A percentile compares a stretch with the other conserved stretches of the same genome.
These are phyloP conservation scores for Cistogaster globosa DNA, from an alignment of 2,888 invertebrate species.

Conservation along the genomic window DNA sequence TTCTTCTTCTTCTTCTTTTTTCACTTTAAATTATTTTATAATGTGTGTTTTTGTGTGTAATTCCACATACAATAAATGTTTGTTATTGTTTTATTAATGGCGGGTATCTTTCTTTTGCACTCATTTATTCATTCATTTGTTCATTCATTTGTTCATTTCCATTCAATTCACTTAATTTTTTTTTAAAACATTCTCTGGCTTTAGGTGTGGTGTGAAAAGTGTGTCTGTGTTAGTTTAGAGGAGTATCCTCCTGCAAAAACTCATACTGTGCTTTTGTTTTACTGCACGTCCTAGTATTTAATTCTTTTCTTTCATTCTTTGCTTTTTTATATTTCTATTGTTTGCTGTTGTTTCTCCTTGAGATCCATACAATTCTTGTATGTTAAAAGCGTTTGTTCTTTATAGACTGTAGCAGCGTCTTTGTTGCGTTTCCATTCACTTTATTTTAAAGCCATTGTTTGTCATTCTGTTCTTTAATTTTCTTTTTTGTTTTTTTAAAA, in stretches of 20 bases:
- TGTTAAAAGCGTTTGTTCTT: constrained; percentile 37
- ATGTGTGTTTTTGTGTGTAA: constrained; percentile 57
- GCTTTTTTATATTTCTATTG: constrained; percentile 41
- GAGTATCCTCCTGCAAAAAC: constrained; percentile 66
- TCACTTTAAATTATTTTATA: constrained; percentile 65
- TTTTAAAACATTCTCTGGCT: constrained; percentile 15
- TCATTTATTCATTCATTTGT: constrained; percentile 29
- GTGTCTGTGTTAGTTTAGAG: neutral
- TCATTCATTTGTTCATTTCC: constrained; percentile 47
- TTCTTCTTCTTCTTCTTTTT: constrained; percentile 46
- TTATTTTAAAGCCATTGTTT: constrained; percentile 41
- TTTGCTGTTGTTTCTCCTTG: constrained; percentile 59
- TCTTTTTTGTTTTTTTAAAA: constrained; percentile 30
- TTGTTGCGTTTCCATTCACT: constrained; percentile 61
- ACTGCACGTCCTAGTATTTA: constrained; percentile 72
- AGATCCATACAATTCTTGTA: constrained; percentile 47
- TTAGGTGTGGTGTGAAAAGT: neutral
- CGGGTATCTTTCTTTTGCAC: constrained; percentile 69
- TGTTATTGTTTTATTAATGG: constrained; percentile 75
- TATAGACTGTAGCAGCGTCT: constrained; percentile 48
- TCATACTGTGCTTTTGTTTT: constrained; percentile 79
- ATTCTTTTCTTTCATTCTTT: constrained; percentile 36
- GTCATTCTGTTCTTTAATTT: constrained; percentile 17
- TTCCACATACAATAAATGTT: constrained; percentile 52
- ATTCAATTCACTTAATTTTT: constrained; percentile 48